Conservation (phyloP, 2,113 vertebrate species). For the Saguinus midas region DNA sequence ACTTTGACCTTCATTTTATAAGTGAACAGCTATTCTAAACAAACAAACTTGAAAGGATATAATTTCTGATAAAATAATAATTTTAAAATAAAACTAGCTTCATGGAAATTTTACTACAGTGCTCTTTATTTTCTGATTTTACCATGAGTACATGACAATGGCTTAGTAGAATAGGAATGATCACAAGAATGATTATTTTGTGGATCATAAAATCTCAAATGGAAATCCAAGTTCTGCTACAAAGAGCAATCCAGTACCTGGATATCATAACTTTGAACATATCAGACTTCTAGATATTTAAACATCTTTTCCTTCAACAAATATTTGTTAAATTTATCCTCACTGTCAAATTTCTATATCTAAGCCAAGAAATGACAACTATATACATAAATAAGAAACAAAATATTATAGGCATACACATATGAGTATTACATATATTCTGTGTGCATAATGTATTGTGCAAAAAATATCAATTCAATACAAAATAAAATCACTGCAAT, state of each 20-base stretch:
- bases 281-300: neutral
- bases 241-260: neutral
- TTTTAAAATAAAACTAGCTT: neutral
- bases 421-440: neutral
- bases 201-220: neutral
- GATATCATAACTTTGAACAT: neutral
- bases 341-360: neutral
- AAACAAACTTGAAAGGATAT: neutral
- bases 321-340: neutral
- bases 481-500: neutral
- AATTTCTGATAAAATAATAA: neutral
- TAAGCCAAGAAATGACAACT: neutral
- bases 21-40: neutral
- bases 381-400: neutral
- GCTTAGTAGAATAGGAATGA: neutral
- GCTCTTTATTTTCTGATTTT: neutral
- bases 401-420: neutral
- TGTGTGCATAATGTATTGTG: neutral
- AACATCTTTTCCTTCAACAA: neutral
- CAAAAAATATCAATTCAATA: neutral
- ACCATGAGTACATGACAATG: neutral
- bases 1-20: accelerated
- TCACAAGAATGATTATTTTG: neutral
- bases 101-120: neutral
- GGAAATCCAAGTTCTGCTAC: neutral